Percentiles rank a stretch among this genome's conserved stretches.
phyloP scores from a whole-genome alignment of 1,140 invertebrate genomes.

The Pseudobourletiella spinata region DNA sequence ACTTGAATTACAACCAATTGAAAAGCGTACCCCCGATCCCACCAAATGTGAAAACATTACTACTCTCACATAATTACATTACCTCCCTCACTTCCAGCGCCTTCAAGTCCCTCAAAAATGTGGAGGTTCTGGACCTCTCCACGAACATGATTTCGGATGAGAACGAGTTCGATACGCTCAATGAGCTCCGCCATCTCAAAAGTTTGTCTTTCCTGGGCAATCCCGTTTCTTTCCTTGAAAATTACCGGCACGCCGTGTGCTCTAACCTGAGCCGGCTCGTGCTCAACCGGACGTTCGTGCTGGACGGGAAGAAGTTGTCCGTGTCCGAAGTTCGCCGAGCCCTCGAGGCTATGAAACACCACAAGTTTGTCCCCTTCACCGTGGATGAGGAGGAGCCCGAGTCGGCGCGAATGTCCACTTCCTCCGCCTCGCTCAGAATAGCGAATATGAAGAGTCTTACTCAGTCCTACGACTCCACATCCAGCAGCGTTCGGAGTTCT shows the following conservation, averaged over 20 bases:
- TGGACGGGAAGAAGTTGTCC: conserved; percentile 31
- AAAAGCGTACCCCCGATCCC: conserved; percentile 27
- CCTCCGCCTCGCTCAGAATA: conserved; percentile 1
- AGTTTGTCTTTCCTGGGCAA: conserved; percentile 24
- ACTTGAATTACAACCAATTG: conserved; percentile 33
- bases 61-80: conserved; percentile 31
- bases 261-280: conserved; percentile 14
- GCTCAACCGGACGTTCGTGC: conserved; percentile 18
- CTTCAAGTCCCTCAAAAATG: conserved; percentile 4
- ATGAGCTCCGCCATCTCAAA: conserved; percentile 14
- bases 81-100: conserved; percentile 7
- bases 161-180: conserved; percentile 12
- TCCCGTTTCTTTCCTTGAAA: conserved; percentile 24
- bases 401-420: neutral
- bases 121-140: conserved; percentile 30
- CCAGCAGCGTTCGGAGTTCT: conserved; percentile 30
- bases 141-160: conserved; percentile 31
- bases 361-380: conserved; percentile 21
- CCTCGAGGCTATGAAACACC: conserved; percentile 15
- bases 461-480: conserved; percentile 27
- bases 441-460: conserved; percentile 25
- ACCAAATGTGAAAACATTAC: conserved; percentile 29
- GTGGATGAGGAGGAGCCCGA: neutral
- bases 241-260: conserved; percentile 17
- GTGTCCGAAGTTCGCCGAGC: conserved; percentile 26